A percentile compares a stretch with the other conserved stretches of the same genome.
Conservation (phyloP, 2,888 invertebrate genomes). For the Athetis lepigone region DNA sequence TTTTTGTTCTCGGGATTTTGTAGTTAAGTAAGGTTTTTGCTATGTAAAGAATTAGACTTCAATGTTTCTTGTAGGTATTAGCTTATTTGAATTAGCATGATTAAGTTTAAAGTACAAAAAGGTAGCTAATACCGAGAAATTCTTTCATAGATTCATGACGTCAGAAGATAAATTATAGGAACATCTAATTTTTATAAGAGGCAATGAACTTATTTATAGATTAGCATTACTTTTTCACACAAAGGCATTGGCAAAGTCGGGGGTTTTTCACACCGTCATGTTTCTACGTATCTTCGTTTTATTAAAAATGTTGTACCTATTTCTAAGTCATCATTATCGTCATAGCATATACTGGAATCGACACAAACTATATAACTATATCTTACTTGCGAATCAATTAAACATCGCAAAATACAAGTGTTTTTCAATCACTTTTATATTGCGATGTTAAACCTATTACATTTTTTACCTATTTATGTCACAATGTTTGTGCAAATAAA, state of each 20-base stretch:
- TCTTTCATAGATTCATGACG: slow-evolving; percentile 14
- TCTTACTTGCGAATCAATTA: neutral
- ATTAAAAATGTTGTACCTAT: slow-evolving; percentile 2
- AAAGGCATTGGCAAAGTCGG: neutral
- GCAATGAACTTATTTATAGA: slow-evolving; percentile 29
- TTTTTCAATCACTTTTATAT: too few relatives aligned
- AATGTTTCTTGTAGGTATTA: too few relatives aligned
- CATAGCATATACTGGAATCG: neutral
- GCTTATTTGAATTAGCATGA: too few relatives aligned
- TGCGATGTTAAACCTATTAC: too few relatives aligned
- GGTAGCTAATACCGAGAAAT: neutral
- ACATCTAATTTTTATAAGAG: slow-evolving; percentile 8
- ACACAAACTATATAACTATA: neutral
- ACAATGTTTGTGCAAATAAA: too few relatives aligned
- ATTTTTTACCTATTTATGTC: too few relatives aligned
- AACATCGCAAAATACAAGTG: too few relatives aligned
- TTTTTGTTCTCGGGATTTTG: too few relatives aligned
- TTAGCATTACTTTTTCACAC: slow-evolving; percentile 1
- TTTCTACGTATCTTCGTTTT: slow-evolving; percentile 36
- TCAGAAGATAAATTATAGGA: slow-evolving; percentile 24
- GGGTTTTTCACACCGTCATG: slow-evolving; percentile 32
- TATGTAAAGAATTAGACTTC: too few relatives aligned
- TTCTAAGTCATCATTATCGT: slow-evolving; percentile 25
- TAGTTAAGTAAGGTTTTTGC: too few relatives aligned
- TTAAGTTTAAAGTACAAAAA: too few relatives aligned